A percentile compares a stretch with the other conserved stretches of the same genome.
phyloP scores from a whole-genome alignment of 2,797 vertebrate genomes.

The Melanotaenia maccullochi region DNA sequence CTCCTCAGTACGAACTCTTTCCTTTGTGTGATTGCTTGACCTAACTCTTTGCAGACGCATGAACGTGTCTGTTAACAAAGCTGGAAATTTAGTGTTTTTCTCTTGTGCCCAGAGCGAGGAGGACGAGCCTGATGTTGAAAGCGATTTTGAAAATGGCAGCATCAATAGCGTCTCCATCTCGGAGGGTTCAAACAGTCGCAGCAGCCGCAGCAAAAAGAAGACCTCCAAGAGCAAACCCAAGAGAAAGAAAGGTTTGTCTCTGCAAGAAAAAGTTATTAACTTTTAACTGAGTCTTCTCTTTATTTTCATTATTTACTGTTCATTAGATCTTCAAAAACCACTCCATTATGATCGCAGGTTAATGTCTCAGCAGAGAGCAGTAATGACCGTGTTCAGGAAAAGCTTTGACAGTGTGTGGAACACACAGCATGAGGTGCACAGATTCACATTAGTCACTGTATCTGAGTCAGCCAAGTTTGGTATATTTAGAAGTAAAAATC shows the following conservation, averaged over 20 bases:
- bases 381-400: conserved; percentile 10
- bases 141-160: conserved; percentile 95
- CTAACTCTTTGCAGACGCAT: background rate
- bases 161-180: conserved; percentile 96
- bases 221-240: conserved; percentile 92
- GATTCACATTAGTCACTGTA: conserved; percentile 35
- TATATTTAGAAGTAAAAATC: conserved; percentile 54
- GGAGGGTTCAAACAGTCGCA: conserved; percentile 94
- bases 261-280: background rate
- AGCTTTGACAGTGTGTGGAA: conserved; percentile 7
- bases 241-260: conserved; percentile 81
- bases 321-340: background rate
- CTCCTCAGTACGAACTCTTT: conserved; percentile 87
- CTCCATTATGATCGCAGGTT: background rate
- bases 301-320: background rate
- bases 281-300: background rate
- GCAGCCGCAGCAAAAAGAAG: conserved; percentile 93
- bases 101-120: conserved; percentile 88
- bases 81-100: background rate
- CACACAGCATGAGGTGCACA: conserved; percentile 10
- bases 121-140: conserved; percentile 95
- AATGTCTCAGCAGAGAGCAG: background rate
- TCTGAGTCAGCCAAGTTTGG: conserved; percentile 45
- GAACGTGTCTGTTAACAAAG: background rate
- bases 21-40: too few relatives aligned